Evolutionary conservation across 2,113 vertebrate genomes (phyloP).

Genomic region (Myodes glareolus): DNA sequence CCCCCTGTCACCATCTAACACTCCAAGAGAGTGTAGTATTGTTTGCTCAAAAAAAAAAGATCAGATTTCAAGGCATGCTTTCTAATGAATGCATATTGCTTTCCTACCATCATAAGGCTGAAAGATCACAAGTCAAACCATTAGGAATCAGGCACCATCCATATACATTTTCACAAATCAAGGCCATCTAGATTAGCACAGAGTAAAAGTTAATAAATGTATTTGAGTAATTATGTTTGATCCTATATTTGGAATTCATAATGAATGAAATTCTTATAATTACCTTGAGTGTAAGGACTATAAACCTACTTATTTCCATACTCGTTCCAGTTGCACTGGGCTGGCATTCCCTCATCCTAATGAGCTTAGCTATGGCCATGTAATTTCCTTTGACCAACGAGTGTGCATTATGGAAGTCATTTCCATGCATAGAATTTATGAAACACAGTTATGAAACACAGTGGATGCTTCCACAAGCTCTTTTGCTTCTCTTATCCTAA

Average conservation of each 20-base stretch:
- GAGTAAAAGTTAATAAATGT: background rate
- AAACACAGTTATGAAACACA: background rate
- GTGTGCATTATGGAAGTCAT: background rate
- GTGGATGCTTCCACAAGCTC: background rate
- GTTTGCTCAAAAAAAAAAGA: background rate
- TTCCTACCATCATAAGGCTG: background rate
- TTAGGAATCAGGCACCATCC: background rate
- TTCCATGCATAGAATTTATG: slow-evolving; percentile 23
- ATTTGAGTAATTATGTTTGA: slow-evolving; percentile 39
- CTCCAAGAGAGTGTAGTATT: background rate
- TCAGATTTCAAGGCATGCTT: background rate
- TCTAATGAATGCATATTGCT: background rate
- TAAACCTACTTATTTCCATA: background rate
- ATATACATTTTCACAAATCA: slow-evolving; percentile 7
- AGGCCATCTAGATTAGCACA: slow-evolving; percentile 1
- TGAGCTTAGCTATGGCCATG: background rate
- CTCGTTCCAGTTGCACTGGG: background rate
- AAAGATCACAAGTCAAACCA: background rate
- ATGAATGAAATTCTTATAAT: background rate
- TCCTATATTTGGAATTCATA: slow-evolving; percentile 13
- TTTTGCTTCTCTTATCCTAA: background rate
- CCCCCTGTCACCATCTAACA: background rate
- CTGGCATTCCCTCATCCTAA: background rate
- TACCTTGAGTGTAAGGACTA: background rate
- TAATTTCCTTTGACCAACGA: slow-evolving; percentile 3